Base-by-base conservation (phyloP, 2,888 invertebrate genomes). In the Rapana venosa region DNA sequence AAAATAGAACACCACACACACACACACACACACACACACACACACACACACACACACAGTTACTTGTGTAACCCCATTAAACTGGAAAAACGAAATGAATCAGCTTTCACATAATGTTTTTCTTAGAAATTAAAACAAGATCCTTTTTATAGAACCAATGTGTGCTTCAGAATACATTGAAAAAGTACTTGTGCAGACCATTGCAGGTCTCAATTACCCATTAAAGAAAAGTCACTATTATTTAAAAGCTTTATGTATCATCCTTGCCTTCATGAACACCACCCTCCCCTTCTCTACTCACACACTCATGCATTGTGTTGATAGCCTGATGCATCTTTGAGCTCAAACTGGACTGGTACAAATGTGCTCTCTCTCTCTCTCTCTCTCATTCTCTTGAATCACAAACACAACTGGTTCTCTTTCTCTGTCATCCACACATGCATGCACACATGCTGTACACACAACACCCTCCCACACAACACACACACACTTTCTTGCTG, bases 381-480 rank as follows among this genome's bases (percentile, higher is more conserved):
- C 77, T 77, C 77, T 77, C 77, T 77, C 77, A 15, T n/a, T 77
- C 77, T 77, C 77, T 77, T 2, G 32, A 36, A 6, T 26, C 83
- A 32, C 30, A 79, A 30, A 32, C n/a, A 79, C 15, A 79, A 2
- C 30, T 22, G 0, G 17, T 13, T 32, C 79, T 79, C 79, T 79
- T 26, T 79, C 79, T 79, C 79, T 79, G 22, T 79, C 79, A 22
- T n/a, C 35, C 79, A 22, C 79, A 22, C 79, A 22, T 26, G 15
- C 79, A n/a, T n/a, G 4, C 79, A n/a, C 79, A n/a, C 79, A n/a
- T n/a, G 4, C 79, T n/a, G n/a, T n/a, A n/a, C n/a, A n/a, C n/a
- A n/a, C n/a, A n/a, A n/a, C 84, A 84, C 84, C 11, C 84, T 56
- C 84, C 11, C 58, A 58, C 84, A 56, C 84, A 84, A 84, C 56